A percentile compares a stretch with the other conserved stretches of the same genome.
Evolutionary conservation across 2,113 vertebrate species (phyloP).

Genomic region (Oceanodroma tethys): DNA sequence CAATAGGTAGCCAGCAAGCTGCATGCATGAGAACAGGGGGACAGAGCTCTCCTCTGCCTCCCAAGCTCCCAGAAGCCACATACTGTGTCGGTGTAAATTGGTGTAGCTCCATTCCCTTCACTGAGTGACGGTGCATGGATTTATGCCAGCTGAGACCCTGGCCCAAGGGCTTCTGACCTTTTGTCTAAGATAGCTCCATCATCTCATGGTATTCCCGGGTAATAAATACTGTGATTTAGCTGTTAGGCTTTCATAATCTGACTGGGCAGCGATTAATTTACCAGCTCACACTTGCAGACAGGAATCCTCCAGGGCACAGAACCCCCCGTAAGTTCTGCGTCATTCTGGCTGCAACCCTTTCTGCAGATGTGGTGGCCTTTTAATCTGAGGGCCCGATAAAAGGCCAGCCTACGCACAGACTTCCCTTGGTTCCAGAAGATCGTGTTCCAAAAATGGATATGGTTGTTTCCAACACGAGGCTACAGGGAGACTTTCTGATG

Average conservation of each 20-base stretch:
- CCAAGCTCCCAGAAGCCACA: not conserved
- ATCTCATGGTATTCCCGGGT: not conserved
- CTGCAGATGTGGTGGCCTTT: slow-evolving; percentile 41
- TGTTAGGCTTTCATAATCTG: not conserved
- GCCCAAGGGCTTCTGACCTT: not conserved
- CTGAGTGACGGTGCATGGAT: not conserved
- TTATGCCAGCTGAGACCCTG: not conserved
- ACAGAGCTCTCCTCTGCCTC: not conserved
- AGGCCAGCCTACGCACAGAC: slow-evolving; percentile 20
- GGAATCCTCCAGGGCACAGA: slow-evolving; percentile 7
- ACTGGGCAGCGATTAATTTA: not conserved
- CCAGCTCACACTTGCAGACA: not conserved
- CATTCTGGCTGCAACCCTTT: not conserved
- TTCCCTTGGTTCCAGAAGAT: slow-evolving; percentile 8
- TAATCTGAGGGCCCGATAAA: slow-evolving; percentile 27
- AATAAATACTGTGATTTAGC: not conserved
- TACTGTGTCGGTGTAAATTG: accelerated
- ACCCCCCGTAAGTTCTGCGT: not conserved
- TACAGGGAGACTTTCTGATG: not conserved
- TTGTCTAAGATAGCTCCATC: not conserved
- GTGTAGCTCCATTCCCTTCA: not conserved
- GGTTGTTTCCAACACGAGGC: not conserved
- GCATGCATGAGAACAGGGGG: accelerated
- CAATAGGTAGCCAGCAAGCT: not conserved
- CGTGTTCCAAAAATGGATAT: slow-evolving; percentile 29